Evolutionary conservation across 2,888 invertebrate species (phyloP).

Genomic region (Patella pellucida): DNA sequence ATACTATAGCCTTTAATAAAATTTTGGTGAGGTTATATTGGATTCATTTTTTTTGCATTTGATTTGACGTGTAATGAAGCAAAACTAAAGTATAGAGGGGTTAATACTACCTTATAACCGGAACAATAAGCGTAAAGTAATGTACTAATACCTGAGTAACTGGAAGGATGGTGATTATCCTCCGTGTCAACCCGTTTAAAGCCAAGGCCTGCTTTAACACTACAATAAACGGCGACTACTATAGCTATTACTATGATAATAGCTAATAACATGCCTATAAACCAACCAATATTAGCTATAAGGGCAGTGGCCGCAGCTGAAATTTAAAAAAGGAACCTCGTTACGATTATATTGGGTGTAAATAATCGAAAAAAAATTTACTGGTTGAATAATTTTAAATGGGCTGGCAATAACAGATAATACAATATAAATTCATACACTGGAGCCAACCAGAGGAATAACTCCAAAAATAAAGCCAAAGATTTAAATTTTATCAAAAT

Average conservation of each 20-base stretch:
- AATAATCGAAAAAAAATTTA: no score
- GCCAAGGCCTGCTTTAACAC: conserved; percentile 29
- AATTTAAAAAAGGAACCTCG: conserved; percentile 23
- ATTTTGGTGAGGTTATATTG: not conserved
- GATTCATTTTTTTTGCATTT: not conserved
- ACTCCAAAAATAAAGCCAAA: no score
- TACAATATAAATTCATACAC: no score
- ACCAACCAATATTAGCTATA: conserved; percentile 70
- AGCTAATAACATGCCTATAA: conserved; percentile 68
- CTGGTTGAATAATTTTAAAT: not conserved
- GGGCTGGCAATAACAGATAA: no score
- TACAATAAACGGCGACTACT: conserved; percentile 57
- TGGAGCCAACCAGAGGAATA: no score
- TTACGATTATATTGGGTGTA: not conserved
- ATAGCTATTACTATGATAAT: conserved; percentile 64
- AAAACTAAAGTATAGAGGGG: not conserved
- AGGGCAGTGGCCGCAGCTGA: conserved; percentile 54
- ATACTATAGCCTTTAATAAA: no score
- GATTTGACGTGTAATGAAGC: not conserved
- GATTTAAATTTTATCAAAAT: no score
- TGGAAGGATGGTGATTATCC: not conserved
- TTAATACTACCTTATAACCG: not conserved
- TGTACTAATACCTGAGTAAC: conserved; percentile 28
- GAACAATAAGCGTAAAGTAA: conserved; percentile 8
- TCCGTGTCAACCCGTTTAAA: not conserved